Percentiles rank a stretch among this genome's conserved stretches.
Evolutionary conservation across 2,888 invertebrate genomes (phyloP).

Genomic region (Eupithecia abbreviata): DNA sequence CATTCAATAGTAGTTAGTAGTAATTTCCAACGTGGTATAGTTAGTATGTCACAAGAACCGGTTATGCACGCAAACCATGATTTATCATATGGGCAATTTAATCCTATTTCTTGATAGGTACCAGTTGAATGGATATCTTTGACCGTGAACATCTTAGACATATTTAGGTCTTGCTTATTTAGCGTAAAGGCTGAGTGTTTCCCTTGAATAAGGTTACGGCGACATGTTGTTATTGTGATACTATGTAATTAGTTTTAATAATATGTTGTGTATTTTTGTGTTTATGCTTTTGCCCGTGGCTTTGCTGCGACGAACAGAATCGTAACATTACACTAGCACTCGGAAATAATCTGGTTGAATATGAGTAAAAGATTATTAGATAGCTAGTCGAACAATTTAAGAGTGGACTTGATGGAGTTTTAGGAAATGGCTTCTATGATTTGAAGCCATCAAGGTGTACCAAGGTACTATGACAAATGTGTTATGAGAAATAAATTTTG

Average conservation of each 20-base stretch:
- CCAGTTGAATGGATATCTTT: conserved; percentile 4
- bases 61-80: conserved; percentile 42
- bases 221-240: background rate
- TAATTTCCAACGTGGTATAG: background rate
- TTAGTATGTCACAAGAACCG: background rate
- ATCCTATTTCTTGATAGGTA: conserved; percentile 29
- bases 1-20: background rate
- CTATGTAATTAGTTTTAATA: background rate
- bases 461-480: too few relatives aligned
- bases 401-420: too few relatives aligned
- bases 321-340: background rate
- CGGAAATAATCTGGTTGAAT: too few relatives aligned
- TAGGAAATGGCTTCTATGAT: too few relatives aligned
- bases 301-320: background rate
- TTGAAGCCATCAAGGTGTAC: too few relatives aligned
- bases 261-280: background rate
- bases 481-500: background rate
- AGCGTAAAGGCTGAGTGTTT: conserved; percentile 9
- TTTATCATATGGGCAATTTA: conserved; percentile 40
- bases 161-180: conserved; percentile 12
- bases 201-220: background rate
- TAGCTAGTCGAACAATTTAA: too few relatives aligned
- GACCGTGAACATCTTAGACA: conserved; percentile 5
- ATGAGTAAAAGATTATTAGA: too few relatives aligned
- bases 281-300: background rate